These are phyloP conservation scores for Argentina silus DNA, from an alignment of 2,797 vertebrate genomes.

Conservation along the genomic window DNA sequence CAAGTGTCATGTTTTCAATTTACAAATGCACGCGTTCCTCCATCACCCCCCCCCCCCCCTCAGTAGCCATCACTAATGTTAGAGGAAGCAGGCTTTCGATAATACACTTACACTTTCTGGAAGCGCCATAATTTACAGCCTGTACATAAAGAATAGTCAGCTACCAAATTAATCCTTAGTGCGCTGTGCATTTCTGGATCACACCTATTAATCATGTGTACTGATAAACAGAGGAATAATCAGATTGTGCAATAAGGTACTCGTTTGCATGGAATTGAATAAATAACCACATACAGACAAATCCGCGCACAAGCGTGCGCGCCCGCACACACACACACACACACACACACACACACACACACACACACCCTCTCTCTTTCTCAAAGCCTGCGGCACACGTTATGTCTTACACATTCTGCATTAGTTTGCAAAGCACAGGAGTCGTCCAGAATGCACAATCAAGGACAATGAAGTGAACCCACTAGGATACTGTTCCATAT, in stretches of 20 bases:
- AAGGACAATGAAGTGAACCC: conserved; percentile 16
- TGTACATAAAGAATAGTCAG: conserved; percentile 67
- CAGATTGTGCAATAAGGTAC: conserved; percentile 65
- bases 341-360: conserved; percentile 4
- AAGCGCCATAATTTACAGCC: conserved; percentile 61
- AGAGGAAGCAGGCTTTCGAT: conserved; percentile 64
- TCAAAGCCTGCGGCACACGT: conserved; percentile 8
- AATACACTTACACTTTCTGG: conserved; percentile 63
- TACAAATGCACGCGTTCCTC: conserved; percentile 73
- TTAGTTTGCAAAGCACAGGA: conserved; percentile 22
- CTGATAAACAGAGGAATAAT: conserved; percentile 68
- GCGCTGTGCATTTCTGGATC: conserved; percentile 54
- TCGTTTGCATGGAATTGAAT: conserved; percentile 44
- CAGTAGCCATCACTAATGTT: conserved; percentile 50
- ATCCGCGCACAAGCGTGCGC: background rate
- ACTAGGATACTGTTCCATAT: background rate
- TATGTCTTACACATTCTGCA: background rate
- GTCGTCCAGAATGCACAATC: conserved; percentile 20
- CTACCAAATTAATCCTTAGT: conserved; percentile 70
- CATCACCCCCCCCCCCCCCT: conserved; percentile 51
- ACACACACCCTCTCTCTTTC: conserved; percentile 1
- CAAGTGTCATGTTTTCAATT: conserved; percentile 75
- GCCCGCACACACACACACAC: conserved; percentile 1
- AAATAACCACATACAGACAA: conserved; percentile 20
- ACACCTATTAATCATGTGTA: conserved; percentile 66